Conservation (phyloP, 1,140 invertebrate species). For the Nixonia krombeini region DNA sequence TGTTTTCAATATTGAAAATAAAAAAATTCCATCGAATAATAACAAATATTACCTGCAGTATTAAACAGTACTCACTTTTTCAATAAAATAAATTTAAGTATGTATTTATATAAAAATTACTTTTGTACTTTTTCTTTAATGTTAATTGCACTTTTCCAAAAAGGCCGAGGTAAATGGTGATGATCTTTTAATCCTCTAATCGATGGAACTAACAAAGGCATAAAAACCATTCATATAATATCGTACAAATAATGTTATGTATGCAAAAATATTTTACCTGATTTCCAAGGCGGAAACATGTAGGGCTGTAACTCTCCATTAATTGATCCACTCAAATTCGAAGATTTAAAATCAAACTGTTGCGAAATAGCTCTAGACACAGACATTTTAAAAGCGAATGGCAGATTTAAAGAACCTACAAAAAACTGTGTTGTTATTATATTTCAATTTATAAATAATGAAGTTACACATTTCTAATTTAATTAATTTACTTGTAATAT, state of each 20-base stretch:
- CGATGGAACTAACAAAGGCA: no score
- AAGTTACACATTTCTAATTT: no score
- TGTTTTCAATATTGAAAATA: slow-evolving; percentile 6
- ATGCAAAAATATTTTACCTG: no score
- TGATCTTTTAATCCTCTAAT: slow-evolving; percentile 43
- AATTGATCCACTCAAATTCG: slow-evolving; percentile 48
- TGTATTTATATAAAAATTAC: no score
- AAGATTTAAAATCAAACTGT: slow-evolving; percentile 55
- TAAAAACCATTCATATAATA: no score
- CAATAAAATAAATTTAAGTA: no score
- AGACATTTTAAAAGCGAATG: slow-evolving; percentile 63
- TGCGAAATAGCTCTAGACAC: slow-evolving; percentile 64
- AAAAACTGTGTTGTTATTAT: slow-evolving; percentile 11
- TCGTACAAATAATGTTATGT: no score
- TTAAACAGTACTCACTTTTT: no score
- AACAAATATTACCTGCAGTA: no score
- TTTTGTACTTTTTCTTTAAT: slow-evolving; percentile 21
- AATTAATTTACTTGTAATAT: slow-evolving; percentile 61
- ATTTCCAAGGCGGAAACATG: slow-evolving; percentile 60
- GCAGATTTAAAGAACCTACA: slow-evolving; percentile 63
- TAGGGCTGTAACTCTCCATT: slow-evolving; percentile 47
- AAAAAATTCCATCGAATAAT: no score
- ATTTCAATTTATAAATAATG: slow-evolving; percentile 4
- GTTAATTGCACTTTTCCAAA: slow-evolving; percentile 51
- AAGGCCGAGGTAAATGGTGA: slow-evolving; percentile 50